A percentile compares a stretch with the other conserved stretches of the same genome.
phyloP scores from a whole-genome alignment of 1,140 invertebrate species.

The Eufriesea mexicana region DNA sequence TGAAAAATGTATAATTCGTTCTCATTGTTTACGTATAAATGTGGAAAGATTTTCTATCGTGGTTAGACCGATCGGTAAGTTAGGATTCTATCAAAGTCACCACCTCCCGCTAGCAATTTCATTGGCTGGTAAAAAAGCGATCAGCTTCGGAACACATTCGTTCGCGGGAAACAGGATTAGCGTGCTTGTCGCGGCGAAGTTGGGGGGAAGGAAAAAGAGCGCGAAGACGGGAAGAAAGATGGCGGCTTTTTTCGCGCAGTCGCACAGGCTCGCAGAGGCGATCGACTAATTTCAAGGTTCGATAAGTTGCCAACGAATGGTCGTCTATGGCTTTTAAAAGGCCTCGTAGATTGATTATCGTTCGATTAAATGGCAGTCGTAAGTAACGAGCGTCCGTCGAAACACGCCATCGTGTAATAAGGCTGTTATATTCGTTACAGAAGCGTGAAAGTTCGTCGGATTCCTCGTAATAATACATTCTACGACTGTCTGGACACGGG shows the following conservation, averaged over 20 bases:
- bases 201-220: neutral
- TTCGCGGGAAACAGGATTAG: neutral
- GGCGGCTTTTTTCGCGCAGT: neutral
- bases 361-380: slow-evolving; percentile 19
- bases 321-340: neutral
- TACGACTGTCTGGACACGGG: neutral
- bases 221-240: neutral
- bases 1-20: too few relatives aligned
- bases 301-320: neutral
- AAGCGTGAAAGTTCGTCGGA: slow-evolving; percentile 5
- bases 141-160: neutral
- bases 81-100: too few relatives aligned
- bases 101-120: too few relatives aligned
- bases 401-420: neutral
- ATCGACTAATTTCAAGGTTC: slow-evolving; percentile 34
- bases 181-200: neutral
- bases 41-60: too few relatives aligned
- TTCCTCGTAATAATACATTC: slow-evolving; percentile 31
- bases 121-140: too few relatives aligned
- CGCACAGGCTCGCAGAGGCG: too few relatives aligned
- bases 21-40: too few relatives aligned
- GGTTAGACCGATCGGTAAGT: too few relatives aligned
- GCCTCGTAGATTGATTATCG: slow-evolving; percentile 19
- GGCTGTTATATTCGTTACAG: slow-evolving; percentile 19
- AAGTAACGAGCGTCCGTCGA: slow-evolving; percentile 26